Conservation (phyloP, 1,140 invertebrate species). For the Agrypnia vestita region DNA sequence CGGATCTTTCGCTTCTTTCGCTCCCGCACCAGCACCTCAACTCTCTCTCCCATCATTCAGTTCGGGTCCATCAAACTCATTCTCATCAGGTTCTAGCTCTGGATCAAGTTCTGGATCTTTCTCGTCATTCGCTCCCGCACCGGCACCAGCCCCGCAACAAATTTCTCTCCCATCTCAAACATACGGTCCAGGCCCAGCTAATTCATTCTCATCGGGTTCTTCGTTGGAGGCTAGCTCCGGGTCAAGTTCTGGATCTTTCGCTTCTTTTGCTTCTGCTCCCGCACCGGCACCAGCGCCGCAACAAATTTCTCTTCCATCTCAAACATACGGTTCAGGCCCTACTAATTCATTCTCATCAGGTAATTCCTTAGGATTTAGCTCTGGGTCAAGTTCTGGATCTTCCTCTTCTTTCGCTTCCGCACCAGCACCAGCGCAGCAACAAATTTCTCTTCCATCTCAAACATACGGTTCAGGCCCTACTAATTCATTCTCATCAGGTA, state of each 20-base stretch:
- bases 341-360: not conserved
- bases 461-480: not conserved
- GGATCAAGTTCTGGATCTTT: conserved; percentile 10
- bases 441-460: conserved; percentile 16
- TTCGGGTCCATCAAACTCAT: not conserved
- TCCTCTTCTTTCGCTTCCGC: not conserved
- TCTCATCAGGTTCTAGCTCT: no score
- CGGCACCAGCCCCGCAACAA: no score
- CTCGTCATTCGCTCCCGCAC: no score
- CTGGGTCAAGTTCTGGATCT: not conserved
- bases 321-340: not conserved
- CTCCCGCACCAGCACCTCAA: no score
- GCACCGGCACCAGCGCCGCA: no score
- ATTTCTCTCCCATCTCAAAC: no score
- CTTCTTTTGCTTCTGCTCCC: conserved; percentile 1
- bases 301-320: no score
- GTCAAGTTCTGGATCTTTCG: conserved; percentile 3
- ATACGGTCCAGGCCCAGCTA: not conserved
- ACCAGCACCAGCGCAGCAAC: not conserved
- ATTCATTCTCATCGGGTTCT: no score
- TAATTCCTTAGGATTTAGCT: no score
- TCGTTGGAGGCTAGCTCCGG: no score
- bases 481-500: not conserved
- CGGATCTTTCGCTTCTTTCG: conserved; percentile 1
- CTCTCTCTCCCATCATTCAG: no score